These are phyloP conservation scores for Theristicus caerulescens DNA, from an alignment of 2,113 vertebrate species.

Conservation along the genomic window DNA sequence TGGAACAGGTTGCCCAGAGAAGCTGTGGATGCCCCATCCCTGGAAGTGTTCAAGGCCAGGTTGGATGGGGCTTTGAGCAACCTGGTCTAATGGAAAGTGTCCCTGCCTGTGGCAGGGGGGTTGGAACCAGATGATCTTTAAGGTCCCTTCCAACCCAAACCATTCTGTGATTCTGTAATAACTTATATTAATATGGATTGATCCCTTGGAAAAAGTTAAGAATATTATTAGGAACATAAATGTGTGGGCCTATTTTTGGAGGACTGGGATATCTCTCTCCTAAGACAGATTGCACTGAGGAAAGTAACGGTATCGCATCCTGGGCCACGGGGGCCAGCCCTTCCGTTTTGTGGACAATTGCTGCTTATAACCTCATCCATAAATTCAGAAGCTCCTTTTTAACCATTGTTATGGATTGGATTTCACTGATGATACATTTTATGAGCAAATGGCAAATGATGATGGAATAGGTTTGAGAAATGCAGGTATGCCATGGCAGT, in stretches of 20 bases:
- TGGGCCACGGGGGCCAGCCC: not conserved
- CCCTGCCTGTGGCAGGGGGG: not conserved
- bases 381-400: not conserved
- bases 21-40: not conserved
- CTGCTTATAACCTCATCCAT: not conserved
- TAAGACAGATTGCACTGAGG: not conserved
- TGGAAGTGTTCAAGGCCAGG: not conserved
- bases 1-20: not conserved
- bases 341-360: not conserved
- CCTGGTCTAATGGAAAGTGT: not conserved
- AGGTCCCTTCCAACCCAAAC: not conserved
- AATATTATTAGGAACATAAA: not conserved
- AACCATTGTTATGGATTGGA: not conserved
- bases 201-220: not conserved
- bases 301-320: rapidly evolving
- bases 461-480: not conserved
- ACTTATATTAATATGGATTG: not conserved
- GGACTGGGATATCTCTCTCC: not conserved
- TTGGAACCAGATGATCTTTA: not conserved
- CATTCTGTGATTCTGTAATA: not conserved
- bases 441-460: not conserved
- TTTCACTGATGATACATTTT: not conserved
- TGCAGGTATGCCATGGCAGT: not conserved
- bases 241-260: not conserved
- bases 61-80: not conserved